Base-by-base conservation (phyloP, 1,140 invertebrate species). In the Pararge aegeria region DNA sequence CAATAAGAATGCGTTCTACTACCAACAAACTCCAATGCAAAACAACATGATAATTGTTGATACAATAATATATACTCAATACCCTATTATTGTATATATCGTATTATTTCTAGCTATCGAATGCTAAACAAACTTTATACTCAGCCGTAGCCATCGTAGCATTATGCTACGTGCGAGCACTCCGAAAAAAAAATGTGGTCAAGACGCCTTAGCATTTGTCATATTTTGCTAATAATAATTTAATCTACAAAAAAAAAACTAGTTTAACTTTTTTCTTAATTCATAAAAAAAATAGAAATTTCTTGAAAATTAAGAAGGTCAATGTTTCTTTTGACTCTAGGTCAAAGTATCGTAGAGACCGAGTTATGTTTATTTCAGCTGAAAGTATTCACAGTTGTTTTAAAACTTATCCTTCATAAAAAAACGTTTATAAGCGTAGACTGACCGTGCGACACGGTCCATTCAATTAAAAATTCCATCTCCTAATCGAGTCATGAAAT, bases 381-480 rank as follows among this genome's bases (percentile, higher is more conserved):
- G 50, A 46, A 46, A 53, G 24, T 21, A 16, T 18, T 55, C 44
- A 50, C 55, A 55, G 55, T 50, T 20, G 30, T 61, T 55, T 55
- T 38, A 30, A 24, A 55, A 51, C 16, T 55, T 34, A 24, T 49
- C 44, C 44, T 53, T 57, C 48, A 56, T 55, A 15, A 55, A 63
- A 34, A 56, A 57, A 30, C 55, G 49, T 46, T 63, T 40, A 48
- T 15, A 16, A 70, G 55, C 70, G 56, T 50, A 68, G 55, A 83
- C 78, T 86, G 84, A 87, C 86, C 83, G 81, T 75, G 73, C 73
- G 73, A 72, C 67, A 70, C 66, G 52, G 83, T 85, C 83, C 86
- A 83, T 86, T 82, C 80, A 89, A 89, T 89, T 89, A 89, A 89
- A 89, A 89, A 89, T 89, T 89, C 86, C 87, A 89, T 89, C 84